These are phyloP conservation scores for Amiota communis DNA, from an alignment of 2,888 invertebrate species.

Conservation along the genomic window DNA sequence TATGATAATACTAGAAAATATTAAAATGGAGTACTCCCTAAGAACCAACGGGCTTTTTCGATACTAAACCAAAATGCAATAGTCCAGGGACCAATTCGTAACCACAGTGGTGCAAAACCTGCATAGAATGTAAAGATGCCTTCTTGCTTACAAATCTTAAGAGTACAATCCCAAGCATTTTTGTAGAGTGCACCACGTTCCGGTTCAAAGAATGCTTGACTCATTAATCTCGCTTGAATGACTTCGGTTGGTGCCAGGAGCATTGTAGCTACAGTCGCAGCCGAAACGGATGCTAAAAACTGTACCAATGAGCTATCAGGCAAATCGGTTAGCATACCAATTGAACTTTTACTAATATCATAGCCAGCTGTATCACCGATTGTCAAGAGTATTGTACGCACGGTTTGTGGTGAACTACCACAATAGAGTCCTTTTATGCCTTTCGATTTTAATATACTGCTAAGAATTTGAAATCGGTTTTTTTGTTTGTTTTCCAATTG, in stretches of 20 bases:
- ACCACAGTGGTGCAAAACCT: constrained; percentile 47
- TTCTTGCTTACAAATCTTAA: constrained; percentile 37
- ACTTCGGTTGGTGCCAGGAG: constrained; percentile 90
- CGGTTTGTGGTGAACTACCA: constrained; percentile 45
- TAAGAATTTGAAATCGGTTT: constrained; percentile 22
- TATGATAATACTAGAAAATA: too few species aligned
- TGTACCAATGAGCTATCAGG: constrained; percentile 73
- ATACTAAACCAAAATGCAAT: constrained; percentile 44
- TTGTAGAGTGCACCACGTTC: constrained; percentile 45
- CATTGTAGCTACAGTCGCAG: constrained; percentile 74
- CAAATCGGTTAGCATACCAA: constrained; percentile 21
- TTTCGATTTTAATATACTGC: constrained; percentile 15
- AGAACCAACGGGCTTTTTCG: too few species aligned
- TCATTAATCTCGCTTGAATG: constrained; percentile 92
- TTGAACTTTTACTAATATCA: constrained; percentile 76
- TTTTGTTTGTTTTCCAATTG: constrained; percentile 33
- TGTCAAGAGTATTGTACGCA: constrained; percentile 50
- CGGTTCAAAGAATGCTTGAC: constrained; percentile 77
- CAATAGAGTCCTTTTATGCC: constrained; percentile 46
- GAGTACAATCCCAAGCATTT: constrained; percentile 40
- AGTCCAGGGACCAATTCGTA: constrained; percentile 48
- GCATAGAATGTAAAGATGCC: constrained; percentile 44
- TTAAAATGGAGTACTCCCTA: too few species aligned
- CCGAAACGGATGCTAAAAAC: constrained; percentile 81
- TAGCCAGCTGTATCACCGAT: constrained; percentile 48